These are phyloP conservation scores for Dryobates pubescens DNA, from an alignment of 2,797 vertebrate species.

Conservation along the genomic window DNA sequence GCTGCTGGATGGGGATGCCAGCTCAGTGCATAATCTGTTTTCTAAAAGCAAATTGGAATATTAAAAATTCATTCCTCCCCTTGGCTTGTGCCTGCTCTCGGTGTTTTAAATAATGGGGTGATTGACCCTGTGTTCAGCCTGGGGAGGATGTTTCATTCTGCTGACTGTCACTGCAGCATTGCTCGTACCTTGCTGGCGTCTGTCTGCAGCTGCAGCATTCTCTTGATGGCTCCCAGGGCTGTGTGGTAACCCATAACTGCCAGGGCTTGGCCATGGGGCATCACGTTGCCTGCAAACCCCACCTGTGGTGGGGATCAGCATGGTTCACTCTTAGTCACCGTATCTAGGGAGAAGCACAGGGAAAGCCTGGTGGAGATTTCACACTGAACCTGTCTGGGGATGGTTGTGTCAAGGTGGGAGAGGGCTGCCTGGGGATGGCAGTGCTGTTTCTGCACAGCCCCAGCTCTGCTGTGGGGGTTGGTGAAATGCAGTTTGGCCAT, in stretches of 20 bases:
- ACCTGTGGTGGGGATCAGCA: rapidly evolving
- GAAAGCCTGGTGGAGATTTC: not conserved
- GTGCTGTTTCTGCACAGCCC: not conserved
- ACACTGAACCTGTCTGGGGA: not conserved
- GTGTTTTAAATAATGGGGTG: not conserved
- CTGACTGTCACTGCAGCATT: not conserved
- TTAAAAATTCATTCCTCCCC: slow-evolving; percentile 25
- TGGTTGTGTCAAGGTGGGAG: rapidly evolving
- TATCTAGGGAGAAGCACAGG: rapidly evolving
- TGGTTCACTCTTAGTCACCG: rapidly evolving
- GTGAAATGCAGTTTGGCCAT: rapidly evolving
- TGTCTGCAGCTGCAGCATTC: rapidly evolving
- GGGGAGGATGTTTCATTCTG: not conserved
- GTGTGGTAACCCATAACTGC: rapidly evolving
- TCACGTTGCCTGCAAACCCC: not conserved
- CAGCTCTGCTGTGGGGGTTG: rapidly evolving
- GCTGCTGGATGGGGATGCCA: not conserved
- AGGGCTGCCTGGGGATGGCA: not conserved
- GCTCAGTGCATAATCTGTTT: not conserved
- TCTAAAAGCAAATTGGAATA: slow-evolving; percentile 22
- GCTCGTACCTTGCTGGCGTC: rapidly evolving
- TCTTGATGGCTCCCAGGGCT: rapidly evolving
- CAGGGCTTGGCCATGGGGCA: rapidly evolving
- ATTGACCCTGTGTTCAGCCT: not conserved
- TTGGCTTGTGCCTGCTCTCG: not conserved